Conservation (phyloP, 2,888 invertebrate genomes). For the Protodeltote pygarga region DNA sequence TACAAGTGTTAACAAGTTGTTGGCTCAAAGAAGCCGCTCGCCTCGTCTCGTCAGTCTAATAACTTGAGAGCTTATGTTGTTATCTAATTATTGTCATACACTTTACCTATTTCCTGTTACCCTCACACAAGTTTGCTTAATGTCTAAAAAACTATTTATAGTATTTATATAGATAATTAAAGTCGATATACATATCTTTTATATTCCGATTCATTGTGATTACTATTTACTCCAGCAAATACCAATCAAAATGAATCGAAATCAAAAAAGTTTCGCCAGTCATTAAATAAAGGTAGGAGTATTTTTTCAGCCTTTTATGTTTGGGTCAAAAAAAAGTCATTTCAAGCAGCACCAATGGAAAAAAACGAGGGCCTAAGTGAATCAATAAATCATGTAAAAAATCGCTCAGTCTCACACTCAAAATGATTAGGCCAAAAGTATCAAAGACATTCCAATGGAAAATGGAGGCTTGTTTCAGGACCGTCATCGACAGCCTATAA, state of each 20-base stretch:
- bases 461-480: slow-evolving; percentile 61
- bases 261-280: slow-evolving; percentile 43
- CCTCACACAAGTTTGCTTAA: neutral
- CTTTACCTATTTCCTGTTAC: slow-evolving; percentile 21
- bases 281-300: slow-evolving; percentile 49
- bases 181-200: slow-evolving; percentile 17
- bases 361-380: slow-evolving; percentile 46
- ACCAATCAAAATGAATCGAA: slow-evolving; percentile 32
- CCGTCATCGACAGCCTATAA: slow-evolving; percentile 73
- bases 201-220: no score
- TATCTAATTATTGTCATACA: slow-evolving; percentile 36
- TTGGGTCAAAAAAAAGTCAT: slow-evolving; percentile 37
- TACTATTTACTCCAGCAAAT: no score
- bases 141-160: slow-evolving; percentile 6
- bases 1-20: slow-evolving; percentile 50
- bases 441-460: slow-evolving; percentile 62
- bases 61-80: slow-evolving; percentile 37
- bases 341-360: slow-evolving; percentile 37
- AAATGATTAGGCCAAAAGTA: slow-evolving; percentile 64
- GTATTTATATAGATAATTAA: slow-evolving; percentile 30
- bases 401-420: slow-evolving; percentile 47
- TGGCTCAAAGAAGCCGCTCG: slow-evolving; percentile 43
- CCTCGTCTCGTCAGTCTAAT: slow-evolving; percentile 37
- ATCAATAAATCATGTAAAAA: slow-evolving; percentile 53
- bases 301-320: slow-evolving; percentile 29